Evolutionary conservation across 2,113 vertebrate species (phyloP).

Genomic region (Oncorhynchus nerka): DNA sequence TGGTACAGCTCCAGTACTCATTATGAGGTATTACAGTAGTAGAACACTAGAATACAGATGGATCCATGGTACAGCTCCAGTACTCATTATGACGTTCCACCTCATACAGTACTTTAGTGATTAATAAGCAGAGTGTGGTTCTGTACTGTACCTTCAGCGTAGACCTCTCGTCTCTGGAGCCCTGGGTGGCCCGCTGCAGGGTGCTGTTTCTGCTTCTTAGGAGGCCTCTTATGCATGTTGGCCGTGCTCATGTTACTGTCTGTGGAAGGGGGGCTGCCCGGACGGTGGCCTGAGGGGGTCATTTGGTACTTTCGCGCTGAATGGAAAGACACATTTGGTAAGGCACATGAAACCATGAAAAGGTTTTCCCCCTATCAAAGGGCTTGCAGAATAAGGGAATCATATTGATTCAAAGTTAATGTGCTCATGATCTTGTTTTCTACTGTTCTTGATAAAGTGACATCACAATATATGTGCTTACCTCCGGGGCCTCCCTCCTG

Average conservation of each 20-base stretch:
- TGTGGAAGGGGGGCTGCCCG: conserved; percentile 92
- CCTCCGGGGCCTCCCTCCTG: conserved; percentile 62
- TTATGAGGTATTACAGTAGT: too few species aligned
- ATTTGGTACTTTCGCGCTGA: conserved; percentile 92
- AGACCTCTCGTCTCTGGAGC: conserved; percentile 90
- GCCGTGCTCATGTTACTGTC: conserved; percentile 96
- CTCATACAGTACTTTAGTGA: not conserved
- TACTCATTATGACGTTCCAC: too few species aligned
- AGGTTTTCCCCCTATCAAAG: not conserved
- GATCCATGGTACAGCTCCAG: not conserved
- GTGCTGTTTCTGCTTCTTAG: conserved; percentile 94
- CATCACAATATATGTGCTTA: conserved; percentile 12
- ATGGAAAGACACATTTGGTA: not conserved
- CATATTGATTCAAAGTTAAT: too few species aligned
- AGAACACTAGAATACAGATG: not conserved
- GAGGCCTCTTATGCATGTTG: conserved; percentile 89
- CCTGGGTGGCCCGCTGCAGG: conserved; percentile 76
- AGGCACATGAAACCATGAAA: too few species aligned
- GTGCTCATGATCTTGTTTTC: too few species aligned
- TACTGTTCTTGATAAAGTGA: too few species aligned
- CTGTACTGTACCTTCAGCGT: conserved; percentile 85
- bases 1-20: not conserved
- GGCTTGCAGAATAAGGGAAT: not conserved
- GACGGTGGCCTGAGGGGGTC: conserved; percentile 83
- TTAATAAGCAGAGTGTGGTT: not conserved